Conservation (phyloP, 2,797 vertebrate species). For the Myotis pilosus region DNA sequence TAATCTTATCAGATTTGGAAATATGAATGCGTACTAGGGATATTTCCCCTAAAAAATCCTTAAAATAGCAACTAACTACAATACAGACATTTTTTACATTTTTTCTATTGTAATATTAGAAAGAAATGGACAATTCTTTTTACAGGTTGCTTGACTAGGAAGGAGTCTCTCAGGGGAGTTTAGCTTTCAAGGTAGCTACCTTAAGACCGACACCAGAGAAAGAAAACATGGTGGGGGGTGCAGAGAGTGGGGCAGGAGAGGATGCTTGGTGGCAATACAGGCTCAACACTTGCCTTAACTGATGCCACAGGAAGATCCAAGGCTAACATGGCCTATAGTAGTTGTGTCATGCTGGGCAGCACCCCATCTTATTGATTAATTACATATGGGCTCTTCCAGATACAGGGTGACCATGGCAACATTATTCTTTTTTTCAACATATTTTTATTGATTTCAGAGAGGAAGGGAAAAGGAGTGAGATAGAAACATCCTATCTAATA, state of each 20-base stretch:
- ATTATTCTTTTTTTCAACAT: background rate
- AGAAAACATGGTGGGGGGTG: background rate
- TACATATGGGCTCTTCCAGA: background rate
- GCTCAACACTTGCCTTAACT: background rate
- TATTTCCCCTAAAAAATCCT: background rate
- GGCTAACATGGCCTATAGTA: background rate
- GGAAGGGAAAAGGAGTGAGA: too few species aligned
- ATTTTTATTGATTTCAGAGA: too few species aligned
- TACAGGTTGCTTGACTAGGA: background rate
- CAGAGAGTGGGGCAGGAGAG: background rate
- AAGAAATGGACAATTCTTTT: background rate
- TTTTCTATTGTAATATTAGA: background rate
- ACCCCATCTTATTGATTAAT: background rate
- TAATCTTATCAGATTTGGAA: background rate
- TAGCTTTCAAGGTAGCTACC: background rate
- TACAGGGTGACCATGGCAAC: background rate
- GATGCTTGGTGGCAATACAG: rapidly evolving
- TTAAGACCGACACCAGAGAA: background rate
- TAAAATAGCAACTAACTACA: background rate
- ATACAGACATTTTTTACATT: background rate
- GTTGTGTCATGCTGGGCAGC: background rate
- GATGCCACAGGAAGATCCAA: background rate
- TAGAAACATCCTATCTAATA: too few species aligned
- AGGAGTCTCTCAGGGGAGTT: background rate
- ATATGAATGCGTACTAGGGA: background rate